phyloP scores from a whole-genome alignment of 2,113 vertebrate genomes.

The Climacteris rufus region DNA sequence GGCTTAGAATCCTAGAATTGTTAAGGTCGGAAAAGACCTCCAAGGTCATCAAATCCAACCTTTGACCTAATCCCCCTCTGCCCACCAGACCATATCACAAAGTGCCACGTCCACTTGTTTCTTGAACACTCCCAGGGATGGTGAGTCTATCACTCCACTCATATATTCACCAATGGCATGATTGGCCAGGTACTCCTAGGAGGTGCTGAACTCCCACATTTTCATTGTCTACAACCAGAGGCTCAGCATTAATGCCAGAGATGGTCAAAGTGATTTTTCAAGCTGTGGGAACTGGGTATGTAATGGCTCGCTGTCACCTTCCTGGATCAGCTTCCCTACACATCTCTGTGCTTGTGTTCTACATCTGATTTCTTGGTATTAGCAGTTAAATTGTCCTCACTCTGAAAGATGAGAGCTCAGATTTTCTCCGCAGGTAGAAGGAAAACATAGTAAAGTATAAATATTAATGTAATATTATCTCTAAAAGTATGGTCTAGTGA shows the following conservation, averaged over 20 bases:
- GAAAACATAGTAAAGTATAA: background rate
- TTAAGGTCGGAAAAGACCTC: background rate
- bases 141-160: background rate
- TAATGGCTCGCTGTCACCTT: background rate
- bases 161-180: too few species aligned
- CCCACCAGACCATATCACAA: accelerated
- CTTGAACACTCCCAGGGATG: background rate
- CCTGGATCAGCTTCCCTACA: background rate
- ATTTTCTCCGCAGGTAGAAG: background rate
- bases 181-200: background rate
- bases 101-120: background rate
- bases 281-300: background rate
- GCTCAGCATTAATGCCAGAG: background rate
- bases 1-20: background rate
- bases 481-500: background rate
- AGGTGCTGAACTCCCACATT: background rate
- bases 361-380: background rate
- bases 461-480: background rate
- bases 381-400: background rate
- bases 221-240: background rate
- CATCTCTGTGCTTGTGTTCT: background rate
- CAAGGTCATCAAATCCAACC: background rate
- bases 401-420: background rate
- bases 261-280: background rate
- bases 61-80: background rate